Evolutionary conservation across 53 echinoderm and acorn worm species (phyloP).

Genomic region (Temnopleurus reevesii): DNA sequence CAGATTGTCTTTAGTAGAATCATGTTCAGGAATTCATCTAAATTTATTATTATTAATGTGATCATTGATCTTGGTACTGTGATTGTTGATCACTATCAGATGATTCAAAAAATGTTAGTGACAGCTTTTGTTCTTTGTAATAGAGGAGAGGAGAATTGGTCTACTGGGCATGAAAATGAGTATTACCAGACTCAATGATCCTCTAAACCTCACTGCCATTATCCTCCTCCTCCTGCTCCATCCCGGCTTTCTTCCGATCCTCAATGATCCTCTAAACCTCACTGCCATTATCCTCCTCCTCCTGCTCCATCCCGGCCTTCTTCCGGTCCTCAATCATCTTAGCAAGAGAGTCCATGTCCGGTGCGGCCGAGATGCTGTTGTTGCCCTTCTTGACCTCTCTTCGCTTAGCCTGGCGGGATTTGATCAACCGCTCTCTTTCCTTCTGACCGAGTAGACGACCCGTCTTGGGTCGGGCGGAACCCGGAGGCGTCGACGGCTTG

Average conservation of each 20-base stretch:
- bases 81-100: no score
- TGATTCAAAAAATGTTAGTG: no score
- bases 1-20: no score
- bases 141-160: no score
- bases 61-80: no score
- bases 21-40: no score
- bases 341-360: slow-evolving; percentile 92
- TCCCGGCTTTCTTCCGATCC: slow-evolving; percentile 62
- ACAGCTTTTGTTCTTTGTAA: no score
- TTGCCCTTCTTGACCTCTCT: slow-evolving; percentile 58
- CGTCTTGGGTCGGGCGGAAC: slow-evolving; percentile 58
- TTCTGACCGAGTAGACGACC: slow-evolving; percentile 68
- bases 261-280: slow-evolving; percentile 56
- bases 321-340: slow-evolving; percentile 82
- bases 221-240: slow-evolving; percentile 32
- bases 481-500: slow-evolving; percentile 59
- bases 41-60: no score
- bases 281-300: slow-evolving; percentile 42
- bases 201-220: slow-evolving; percentile 8
- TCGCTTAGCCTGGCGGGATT: slow-evolving; percentile 69
- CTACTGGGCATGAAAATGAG: no score
- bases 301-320: slow-evolving; percentile 39
- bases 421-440: slow-evolving; percentile 80
- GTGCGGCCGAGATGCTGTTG: slow-evolving; percentile 81
- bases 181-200: no score